phyloP scores from a whole-genome alignment of 53 echinoderm and acorn worm species.

The Holothuria leucospilota region DNA sequence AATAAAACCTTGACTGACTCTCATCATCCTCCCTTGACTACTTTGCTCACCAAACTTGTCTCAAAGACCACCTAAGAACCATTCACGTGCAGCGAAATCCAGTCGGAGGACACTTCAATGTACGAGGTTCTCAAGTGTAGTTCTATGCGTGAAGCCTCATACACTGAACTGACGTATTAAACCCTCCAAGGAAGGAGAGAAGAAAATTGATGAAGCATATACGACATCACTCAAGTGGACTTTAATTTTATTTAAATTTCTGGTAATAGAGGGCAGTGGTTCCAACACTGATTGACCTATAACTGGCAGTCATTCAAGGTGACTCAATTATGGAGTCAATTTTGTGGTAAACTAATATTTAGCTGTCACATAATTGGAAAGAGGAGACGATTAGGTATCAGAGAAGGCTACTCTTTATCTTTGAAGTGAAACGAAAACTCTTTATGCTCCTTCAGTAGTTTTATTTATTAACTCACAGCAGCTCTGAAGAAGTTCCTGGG shows the following conservation, averaged over 20 bases:
- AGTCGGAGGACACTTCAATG: conserved; percentile 43
- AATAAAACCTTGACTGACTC: conserved; percentile 41
- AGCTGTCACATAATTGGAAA: not conserved
- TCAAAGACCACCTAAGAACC: conserved; percentile 38
- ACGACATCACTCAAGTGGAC: conserved; percentile 37
- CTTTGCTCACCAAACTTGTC: conserved; percentile 14
- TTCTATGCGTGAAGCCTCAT: conserved; percentile 17
- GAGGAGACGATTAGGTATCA: too few species aligned
- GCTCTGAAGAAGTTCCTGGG: too few species aligned
- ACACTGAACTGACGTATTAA: conserved; percentile 25
- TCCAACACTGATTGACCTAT: conserved; percentile 12
- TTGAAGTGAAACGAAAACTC: too few species aligned
- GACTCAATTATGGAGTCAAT: conserved; percentile 19
- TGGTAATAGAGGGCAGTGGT: conserved; percentile 15
- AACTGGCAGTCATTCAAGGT: conserved; percentile 20
- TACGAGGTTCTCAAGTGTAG: conserved; percentile 13
- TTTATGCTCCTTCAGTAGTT: too few species aligned
- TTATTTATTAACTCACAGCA: too few species aligned
- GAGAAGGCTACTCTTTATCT: too few species aligned
- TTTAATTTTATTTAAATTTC: conserved; percentile 42
- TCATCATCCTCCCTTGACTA: conserved; percentile 21
- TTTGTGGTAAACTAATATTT: conserved; percentile 8
- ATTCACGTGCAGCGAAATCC: conserved; percentile 41
- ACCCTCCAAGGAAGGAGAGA: conserved; percentile 21
- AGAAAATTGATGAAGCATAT: conserved; percentile 1